Conservation (phyloP, 2,888 invertebrate species). For the Abscondita cerata region DNA sequence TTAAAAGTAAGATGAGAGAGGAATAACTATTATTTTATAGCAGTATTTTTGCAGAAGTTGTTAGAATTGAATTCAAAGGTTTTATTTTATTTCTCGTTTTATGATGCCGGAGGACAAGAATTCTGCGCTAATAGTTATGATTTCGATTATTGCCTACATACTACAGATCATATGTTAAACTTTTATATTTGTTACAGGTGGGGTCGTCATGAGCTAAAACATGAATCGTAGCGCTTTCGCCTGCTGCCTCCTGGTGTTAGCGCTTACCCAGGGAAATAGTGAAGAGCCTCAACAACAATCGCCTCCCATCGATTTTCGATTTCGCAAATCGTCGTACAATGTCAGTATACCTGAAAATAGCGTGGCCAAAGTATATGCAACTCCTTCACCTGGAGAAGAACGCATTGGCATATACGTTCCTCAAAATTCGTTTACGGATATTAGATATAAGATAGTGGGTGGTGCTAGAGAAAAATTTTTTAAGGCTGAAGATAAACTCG, state of each 20-base stretch:
- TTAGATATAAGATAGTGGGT: slow-evolving; percentile 85
- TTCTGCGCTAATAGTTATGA: too few species aligned
- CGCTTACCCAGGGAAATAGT: slow-evolving; percentile 46
- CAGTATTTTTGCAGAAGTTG: too few species aligned
- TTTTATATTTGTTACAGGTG: slow-evolving; percentile 49
- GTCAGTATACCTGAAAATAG: slow-evolving; percentile 93
- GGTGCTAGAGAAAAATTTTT: slow-evolving; percentile 92
- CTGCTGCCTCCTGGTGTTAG: slow-evolving; percentile 54
- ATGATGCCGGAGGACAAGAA: too few species aligned
- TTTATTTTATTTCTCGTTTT: too few species aligned
- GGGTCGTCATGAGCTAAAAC: slow-evolving; percentile 54
- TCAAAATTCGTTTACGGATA: slow-evolving; percentile 59
- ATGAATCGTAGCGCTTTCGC: slow-evolving; percentile 54
- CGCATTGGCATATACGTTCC: slow-evolving; percentile 79
- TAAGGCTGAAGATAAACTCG: slow-evolving; percentile 86
- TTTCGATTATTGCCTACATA: neutral
- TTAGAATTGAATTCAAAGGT: too few species aligned
- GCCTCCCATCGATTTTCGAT: slow-evolving; percentile 65
- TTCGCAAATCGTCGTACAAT: slow-evolving; percentile 80
- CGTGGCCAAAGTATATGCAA: slow-evolving; percentile 85
- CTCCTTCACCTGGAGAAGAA: slow-evolving; percentile 72
- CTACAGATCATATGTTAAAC: neutral
- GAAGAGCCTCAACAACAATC: slow-evolving; percentile 42
- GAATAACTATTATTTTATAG: too few species aligned
- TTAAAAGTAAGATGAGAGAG: too few species aligned